Base-by-base conservation (phyloP, 1,140 invertebrate species). In the Drosophila triauraria region DNA sequence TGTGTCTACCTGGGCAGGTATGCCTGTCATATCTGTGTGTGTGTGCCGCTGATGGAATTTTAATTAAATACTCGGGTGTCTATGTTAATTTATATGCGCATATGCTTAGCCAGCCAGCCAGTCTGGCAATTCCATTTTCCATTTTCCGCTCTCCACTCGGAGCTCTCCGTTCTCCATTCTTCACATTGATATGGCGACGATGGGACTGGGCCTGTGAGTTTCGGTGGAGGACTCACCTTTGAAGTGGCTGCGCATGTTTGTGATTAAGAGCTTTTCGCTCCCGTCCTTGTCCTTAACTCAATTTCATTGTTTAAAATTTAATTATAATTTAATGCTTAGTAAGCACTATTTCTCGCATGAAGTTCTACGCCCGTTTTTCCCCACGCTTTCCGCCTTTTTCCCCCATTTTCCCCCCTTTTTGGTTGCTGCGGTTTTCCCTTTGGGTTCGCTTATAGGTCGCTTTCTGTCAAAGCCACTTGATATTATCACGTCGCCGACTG, bases 81-180 rank as follows among this genome's bases (percentile, higher is more conserved):
- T 90, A 90, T 90, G 85, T 90, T 90, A 90, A 90, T 90, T 90
- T 90, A 91, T 90, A 90, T 90, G 85, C 85, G 85, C 85, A 90
- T 90, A 90, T 90, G 85, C 84, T 90, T 91, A 90, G 85, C 85
- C 70, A 61, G 68, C 30, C 64, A 61, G 43, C 15, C 59, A 56
- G 53, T 54, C 4, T 35, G 75, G 44, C 75, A 78, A 63, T 78
- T 71, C 75, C 75, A 78, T 78, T 68, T 60, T 67, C 43, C 62
- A 51, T 57, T 70, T 59, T 42, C 60, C 23, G 27, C 35, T 68
- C 13, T 32, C 20, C 27, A 9, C 40, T 75, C 20, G 54, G 17
- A 30, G 4, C 13, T 61, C 57, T 25, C 10, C 32, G 40, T 5
- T 51, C 59, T n/a, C 4, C 47, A 58, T 43, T 62, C 32, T 51